Conservation (phyloP, 2,797 vertebrate genomes). For the Rhinichthys osculus region DNA sequence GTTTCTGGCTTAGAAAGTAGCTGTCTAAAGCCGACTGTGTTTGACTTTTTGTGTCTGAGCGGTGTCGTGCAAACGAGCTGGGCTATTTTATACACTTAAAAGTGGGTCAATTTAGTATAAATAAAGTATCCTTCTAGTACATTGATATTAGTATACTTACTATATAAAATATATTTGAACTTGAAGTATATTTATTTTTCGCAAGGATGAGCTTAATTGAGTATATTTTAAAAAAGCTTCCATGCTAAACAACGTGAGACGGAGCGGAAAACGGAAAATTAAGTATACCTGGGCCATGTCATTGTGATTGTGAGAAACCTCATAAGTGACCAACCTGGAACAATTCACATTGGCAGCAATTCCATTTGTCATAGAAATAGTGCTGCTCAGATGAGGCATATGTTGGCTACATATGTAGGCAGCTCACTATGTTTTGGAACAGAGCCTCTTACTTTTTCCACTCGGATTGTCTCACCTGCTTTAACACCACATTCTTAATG, state of each 20-base stretch:
- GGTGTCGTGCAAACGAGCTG: not conserved
- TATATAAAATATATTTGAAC: too few species aligned
- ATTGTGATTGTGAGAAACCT: not conserved
- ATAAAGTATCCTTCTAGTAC: too few species aligned
- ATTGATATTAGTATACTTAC: too few species aligned
- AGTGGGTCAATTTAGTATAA: too few species aligned
- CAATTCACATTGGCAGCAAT: not conserved
- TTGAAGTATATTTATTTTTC: too few species aligned
- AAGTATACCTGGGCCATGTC: not conserved
- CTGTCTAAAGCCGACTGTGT: not conserved
- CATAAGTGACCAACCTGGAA: not conserved
- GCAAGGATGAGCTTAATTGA: not conserved
- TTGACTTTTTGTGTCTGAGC: not conserved
- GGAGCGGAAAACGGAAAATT: not conserved
- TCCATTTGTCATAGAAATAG: not conserved
- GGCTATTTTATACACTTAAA: too few species aligned
- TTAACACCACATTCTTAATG: conserved; percentile 69
- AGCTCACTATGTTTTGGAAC: not conserved
- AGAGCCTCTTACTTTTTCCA: not conserved
- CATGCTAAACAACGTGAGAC: not conserved
- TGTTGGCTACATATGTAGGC: not conserved
- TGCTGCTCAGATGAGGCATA: not conserved
- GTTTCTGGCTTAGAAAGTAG: not conserved
- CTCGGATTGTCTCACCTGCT: conserved; percentile 66
- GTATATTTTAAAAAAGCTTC: not conserved